Conservation (phyloP, 2,888 invertebrate genomes). For the Dasypogon diadema region DNA sequence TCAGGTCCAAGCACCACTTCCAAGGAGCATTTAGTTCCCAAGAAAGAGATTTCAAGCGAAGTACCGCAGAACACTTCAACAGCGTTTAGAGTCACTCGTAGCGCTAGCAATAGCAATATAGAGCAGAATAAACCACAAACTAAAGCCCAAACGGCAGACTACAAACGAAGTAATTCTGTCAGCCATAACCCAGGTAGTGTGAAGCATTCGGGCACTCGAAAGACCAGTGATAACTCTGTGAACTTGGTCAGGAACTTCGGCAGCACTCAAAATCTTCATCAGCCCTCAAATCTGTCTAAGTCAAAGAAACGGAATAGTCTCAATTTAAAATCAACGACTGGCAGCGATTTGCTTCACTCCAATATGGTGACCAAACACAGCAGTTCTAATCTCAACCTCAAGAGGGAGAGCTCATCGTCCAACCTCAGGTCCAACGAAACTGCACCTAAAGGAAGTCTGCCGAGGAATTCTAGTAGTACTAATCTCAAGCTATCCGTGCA, state of each 20-base stretch:
- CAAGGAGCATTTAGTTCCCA: not conserved
- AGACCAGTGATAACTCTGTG: constrained; percentile 62
- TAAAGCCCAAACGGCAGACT: not conserved
- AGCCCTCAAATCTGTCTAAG: constrained; percentile 64
- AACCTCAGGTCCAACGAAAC: not conserved
- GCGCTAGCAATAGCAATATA: constrained; percentile 62
- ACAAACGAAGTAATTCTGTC: constrained; percentile 64
- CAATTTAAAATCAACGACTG: constrained; percentile 62
- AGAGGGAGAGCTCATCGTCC: constrained; percentile 60
- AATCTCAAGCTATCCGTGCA: constrained; percentile 47
- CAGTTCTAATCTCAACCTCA: constrained; percentile 66
- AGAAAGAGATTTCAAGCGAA: constrained; percentile 4
- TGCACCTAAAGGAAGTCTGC: constrained; percentile 51
- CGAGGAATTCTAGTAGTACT: constrained; percentile 53
- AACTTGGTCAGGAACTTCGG: constrained; percentile 67
- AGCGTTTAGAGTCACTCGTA: constrained; percentile 61
- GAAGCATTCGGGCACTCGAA: constrained; percentile 57
- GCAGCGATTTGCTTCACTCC: constrained; percentile 41
- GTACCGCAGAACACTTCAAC: constrained; percentile 57
- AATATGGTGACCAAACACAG: constrained; percentile 61
- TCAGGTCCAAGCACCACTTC: constrained; percentile 56
- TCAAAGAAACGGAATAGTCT: constrained; percentile 68
- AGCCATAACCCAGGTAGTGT: constrained; percentile 54
- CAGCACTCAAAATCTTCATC: constrained; percentile 68
- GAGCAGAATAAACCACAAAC: constrained; percentile 58